Evolutionary conservation across 2,113 vertebrate species (phyloP).

Genomic region (Myotis lucifugus): DNA sequence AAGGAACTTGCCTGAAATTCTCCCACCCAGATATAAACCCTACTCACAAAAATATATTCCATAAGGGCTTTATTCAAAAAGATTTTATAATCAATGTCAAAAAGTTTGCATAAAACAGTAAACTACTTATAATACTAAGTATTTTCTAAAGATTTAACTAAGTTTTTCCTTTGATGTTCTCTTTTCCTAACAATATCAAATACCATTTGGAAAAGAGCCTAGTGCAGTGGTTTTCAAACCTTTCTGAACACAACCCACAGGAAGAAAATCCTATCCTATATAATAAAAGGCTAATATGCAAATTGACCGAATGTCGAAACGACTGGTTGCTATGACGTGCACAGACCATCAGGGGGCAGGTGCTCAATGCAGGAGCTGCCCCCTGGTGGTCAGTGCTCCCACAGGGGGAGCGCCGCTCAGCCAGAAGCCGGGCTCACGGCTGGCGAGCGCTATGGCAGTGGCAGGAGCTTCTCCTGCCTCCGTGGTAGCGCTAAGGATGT

Average conservation of each 20-base stretch:
- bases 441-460: too few species aligned
- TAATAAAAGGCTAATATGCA: too few species aligned
- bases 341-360: too few species aligned
- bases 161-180: not conserved
- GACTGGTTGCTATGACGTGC: too few species aligned
- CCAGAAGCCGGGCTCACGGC: too few species aligned
- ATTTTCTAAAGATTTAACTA: not conserved
- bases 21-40: not conserved
- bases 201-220: not conserved
- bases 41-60: conserved; percentile 4
- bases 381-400: too few species aligned
- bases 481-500: too few species aligned
- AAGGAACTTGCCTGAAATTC: not conserved
- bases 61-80: not conserved
- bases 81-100: conserved; percentile 19
- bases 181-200: not conserved
- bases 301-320: too few species aligned
- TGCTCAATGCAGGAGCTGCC: too few species aligned
- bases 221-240: not conserved
- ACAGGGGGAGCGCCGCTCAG: too few species aligned
- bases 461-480: too few species aligned
- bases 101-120: not conserved
- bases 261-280: not conserved
- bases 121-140: not conserved
- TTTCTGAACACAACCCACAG: conserved; percentile 23